These are phyloP conservation scores for Macaria liturata DNA, from an alignment of 2,888 invertebrate species.

Conservation along the genomic window DNA sequence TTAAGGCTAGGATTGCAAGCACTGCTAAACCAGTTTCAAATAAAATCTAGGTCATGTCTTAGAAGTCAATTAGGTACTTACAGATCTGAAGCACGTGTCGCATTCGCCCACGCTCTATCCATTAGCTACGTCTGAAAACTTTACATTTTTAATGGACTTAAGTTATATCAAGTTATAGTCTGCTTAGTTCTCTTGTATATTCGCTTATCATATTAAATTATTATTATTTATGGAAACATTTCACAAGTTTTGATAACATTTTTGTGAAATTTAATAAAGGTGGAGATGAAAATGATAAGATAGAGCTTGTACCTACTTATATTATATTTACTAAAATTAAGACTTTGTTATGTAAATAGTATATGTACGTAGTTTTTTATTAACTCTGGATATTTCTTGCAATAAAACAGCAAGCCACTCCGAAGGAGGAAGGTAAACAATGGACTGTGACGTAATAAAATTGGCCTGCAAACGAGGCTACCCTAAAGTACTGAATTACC, in stretches of 20 bases:
- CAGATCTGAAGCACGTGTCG: not conserved
- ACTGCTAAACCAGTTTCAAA: not conserved
- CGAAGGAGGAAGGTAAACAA: too few species aligned
- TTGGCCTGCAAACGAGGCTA: too few species aligned
- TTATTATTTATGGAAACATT: conserved; percentile 2
- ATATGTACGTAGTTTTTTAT: too few species aligned
- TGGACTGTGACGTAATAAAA: too few species aligned
- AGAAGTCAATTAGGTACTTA: not conserved
- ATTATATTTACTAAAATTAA: too few species aligned
- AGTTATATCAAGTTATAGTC: conserved; percentile 2
- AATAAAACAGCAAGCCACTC: too few species aligned
- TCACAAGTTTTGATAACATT: conserved; percentile 7
- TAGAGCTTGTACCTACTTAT: too few species aligned
- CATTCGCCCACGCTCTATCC: not conserved
- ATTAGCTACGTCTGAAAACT: conserved; percentile 11
- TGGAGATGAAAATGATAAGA: too few species aligned
- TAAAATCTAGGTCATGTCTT: not conserved
- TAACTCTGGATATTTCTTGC: too few species aligned
- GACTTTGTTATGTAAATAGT: too few species aligned
- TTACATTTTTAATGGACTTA: conserved; percentile 10
- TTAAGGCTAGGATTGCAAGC: too few species aligned
- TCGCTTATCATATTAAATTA: conserved; percentile 1
- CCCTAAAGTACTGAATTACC: too few species aligned
- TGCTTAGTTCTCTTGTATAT: not conserved
- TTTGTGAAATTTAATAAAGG: not conserved